A percentile compares a stretch with the other conserved stretches of the same genome.
phyloP scores from a whole-genome alignment of 2,797 vertebrate species.

The Gymnothorax javanicus region DNA sequence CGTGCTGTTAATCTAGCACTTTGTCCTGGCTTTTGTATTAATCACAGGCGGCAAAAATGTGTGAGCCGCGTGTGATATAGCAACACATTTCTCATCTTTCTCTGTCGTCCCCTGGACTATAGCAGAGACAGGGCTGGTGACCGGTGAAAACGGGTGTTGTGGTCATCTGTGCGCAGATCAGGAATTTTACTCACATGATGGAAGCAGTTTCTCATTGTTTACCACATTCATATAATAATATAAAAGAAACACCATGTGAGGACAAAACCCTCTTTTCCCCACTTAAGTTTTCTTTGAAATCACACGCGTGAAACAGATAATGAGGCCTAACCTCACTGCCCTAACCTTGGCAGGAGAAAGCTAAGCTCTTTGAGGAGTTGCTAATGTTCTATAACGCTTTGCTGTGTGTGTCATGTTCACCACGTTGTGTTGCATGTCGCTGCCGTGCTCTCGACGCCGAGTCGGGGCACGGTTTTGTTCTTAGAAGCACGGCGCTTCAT shows the following conservation, averaged over 20 bases:
- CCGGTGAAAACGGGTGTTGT: conserved; percentile 52
- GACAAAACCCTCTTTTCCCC: neutral
- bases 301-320: conserved; percentile 15
- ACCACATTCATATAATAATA: neutral
- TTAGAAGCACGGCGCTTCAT: neutral
- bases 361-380: conserved; percentile 11
- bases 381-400: neutral
- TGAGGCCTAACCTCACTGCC: neutral
- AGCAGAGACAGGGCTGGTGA: neutral
- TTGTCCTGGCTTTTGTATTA: conserved; percentile 14
- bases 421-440: neutral
- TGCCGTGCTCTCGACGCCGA: neutral
- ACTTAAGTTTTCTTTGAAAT: conserved; percentile 24
- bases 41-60: neutral
- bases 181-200: neutral
- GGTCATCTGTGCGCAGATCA: conserved; percentile 48
- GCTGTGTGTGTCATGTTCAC: neutral
- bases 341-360: conserved; percentile 15
- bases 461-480: neutral
- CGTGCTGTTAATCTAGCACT: neutral
- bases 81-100: conserved; percentile 20
- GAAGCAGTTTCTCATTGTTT: neutral
- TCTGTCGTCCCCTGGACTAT: neutral
- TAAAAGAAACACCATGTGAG: neutral
- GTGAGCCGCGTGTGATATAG: conserved; percentile 12